Percentiles rank a stretch among this genome's conserved stretches.
Conservation (phyloP, 2,888 invertebrate genomes). For the Deroplatys truncata region DNA sequence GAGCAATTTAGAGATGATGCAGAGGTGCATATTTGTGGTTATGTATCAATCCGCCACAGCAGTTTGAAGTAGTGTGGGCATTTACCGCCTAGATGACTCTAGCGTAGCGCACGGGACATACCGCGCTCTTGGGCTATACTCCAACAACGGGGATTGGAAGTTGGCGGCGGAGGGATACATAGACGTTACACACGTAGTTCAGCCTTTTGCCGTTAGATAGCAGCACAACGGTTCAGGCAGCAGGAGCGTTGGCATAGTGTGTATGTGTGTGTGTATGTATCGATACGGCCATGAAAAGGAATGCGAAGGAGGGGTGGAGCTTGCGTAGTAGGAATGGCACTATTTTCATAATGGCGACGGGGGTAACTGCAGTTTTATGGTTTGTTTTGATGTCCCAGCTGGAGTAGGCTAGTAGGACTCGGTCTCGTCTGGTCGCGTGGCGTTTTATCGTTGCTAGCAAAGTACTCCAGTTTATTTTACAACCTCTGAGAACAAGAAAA, state of each 20-base stretch:
- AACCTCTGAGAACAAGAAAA: constrained; percentile 18
- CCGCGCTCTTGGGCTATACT: not conserved
- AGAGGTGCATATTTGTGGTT: not conserved
- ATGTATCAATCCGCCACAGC: constrained; percentile 4
- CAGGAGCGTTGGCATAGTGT: not conserved
- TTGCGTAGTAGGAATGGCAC: constrained; percentile 8
- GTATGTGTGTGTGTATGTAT: not conserved
- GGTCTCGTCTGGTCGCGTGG: constrained; percentile 21
- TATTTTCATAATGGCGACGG: constrained; percentile 32
- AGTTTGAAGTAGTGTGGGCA: not conserved
- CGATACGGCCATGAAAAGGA: not conserved
- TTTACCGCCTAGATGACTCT: not conserved
- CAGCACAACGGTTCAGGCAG: not conserved
- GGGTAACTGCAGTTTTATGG: constrained; percentile 32
- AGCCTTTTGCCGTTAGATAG: not conserved
- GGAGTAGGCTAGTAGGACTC: constrained; percentile 15
- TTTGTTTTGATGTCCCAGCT: constrained; percentile 32
- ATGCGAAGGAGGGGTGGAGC: not conserved
- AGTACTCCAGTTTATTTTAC: constrained; percentile 20
- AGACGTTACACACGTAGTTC: not conserved
- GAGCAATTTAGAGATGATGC: not conserved
- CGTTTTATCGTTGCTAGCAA: constrained; percentile 18
- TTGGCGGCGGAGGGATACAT: constrained; percentile 6
- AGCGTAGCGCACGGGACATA: not conserved
- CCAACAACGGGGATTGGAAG: not conserved